Base-by-base conservation (phyloP, 2,888 invertebrate genomes). In the Chaetogeoica ovagalla region DNA sequence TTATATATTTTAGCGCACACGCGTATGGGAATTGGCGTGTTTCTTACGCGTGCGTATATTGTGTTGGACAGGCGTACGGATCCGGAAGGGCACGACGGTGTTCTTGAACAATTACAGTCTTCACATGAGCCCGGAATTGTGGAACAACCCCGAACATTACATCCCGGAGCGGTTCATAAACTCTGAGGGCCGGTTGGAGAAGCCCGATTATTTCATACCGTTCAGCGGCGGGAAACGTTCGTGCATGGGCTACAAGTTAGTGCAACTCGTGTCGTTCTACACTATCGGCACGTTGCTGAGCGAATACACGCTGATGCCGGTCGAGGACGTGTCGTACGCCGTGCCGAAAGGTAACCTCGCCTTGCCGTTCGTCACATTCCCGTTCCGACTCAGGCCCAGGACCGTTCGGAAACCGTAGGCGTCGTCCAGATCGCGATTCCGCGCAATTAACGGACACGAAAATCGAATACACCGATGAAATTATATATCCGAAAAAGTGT, bases 231-330 rank as follows among this genome's bases (percentile, higher is more conserved):
- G 91, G 0, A 87, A 89, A 82, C 86, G 91, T 60, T 90, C 90
- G 55, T 91, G 91, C 85, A 89, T 91, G 89, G 91, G 91, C 0
- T 90, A 91, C 86, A 90, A 90, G 84, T 87, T 91, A 86, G 90
- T 91, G 0, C 90, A 90, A 83, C 87, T 89, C 72, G 84, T 91
- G 13, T 88, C 89, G 75, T 90, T 90, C 83, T 86, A 89, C 4
- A 87, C 88, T 6, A 82, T 90, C 17, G 88, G 89, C 6, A 88
- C 88, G 23, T 83, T 90, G 23, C 84, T 90, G 81, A 89, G 90
- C 84, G 87, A 88, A 82, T 91, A 87, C 84, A 87, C 87, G 65
- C 86, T 91, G 60, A 77, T 86, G 21, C 88, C 90, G 7, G 85
- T 87, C 3, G 85, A 86, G 23, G 86, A 85, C 7, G 87, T 88